Evolutionary conservation across 2,113 vertebrate species (phyloP).

Genomic region (Calyptommatus sinebrachiatus): DNA sequence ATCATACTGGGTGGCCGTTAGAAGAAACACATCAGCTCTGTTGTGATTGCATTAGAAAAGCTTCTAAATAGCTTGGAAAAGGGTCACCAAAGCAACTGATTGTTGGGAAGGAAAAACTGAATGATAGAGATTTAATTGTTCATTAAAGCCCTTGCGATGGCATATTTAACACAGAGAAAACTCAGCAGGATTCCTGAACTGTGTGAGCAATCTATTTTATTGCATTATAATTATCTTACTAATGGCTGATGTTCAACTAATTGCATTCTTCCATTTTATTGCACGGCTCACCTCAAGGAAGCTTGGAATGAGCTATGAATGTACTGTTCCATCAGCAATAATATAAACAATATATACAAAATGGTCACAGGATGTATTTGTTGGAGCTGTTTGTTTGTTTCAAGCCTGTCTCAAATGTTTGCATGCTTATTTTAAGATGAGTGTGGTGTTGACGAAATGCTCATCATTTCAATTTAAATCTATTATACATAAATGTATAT

Average conservation of each 20-base stretch:
- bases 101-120: constrained; percentile 1
- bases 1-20: background rate
- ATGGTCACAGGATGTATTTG: background rate
- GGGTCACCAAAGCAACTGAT: background rate
- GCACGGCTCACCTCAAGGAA: background rate
- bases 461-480: no score
- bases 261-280: background rate
- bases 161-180: background rate
- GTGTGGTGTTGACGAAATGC: no score
- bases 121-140: constrained; percentile 11
- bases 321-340: background rate
- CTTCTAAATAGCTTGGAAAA: background rate
- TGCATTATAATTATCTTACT: constrained; percentile 2
- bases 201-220: background rate
- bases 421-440: background rate
- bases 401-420: background rate
- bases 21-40: background rate
- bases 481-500: no score
- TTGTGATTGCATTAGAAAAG: background rate
- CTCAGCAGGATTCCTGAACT: constrained; percentile 3
- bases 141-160: background rate
- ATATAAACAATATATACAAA: background rate
- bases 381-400: background rate
- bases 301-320: constrained; percentile 3
- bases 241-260: background rate